Conservation (phyloP, 1,140 invertebrate genomes). For the Bombus impatiens region DNA sequence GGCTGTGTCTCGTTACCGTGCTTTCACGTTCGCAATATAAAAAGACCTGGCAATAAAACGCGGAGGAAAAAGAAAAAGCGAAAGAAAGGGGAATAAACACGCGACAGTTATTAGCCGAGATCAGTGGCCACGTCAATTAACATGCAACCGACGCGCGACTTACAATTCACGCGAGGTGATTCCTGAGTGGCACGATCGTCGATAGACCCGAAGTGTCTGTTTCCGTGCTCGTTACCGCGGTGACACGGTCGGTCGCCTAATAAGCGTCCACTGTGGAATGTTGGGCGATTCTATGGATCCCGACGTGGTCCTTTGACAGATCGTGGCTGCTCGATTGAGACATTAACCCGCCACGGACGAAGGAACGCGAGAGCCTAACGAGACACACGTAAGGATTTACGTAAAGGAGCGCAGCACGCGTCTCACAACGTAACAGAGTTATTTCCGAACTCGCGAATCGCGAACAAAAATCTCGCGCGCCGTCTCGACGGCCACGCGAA, state of each 20-base stretch:
- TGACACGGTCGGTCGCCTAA: constrained; percentile 24
- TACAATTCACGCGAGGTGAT: constrained; percentile 46
- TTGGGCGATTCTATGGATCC: neutral
- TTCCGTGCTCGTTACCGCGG: constrained; percentile 32
- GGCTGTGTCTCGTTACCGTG: no score
- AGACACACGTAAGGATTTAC: constrained; percentile 3
- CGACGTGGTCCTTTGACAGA: neutral
- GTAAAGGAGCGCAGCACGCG: neutral
- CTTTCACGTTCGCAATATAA: neutral
- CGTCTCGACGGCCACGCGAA: neutral
- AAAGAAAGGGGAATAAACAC: neutral
- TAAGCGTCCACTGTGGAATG: constrained; percentile 5
- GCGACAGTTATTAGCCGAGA: constrained; percentile 22
- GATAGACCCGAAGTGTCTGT: constrained; percentile 15
- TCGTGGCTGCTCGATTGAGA: constrained; percentile 9
- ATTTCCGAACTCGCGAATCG: neutral
- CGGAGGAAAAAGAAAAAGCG: neutral
- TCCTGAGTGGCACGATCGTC: constrained; percentile 47
- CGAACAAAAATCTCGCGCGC: constrained; percentile 9
- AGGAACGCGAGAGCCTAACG: neutral
- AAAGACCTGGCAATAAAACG: neutral
- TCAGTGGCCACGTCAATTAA: constrained; percentile 43
- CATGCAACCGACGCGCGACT: constrained; percentile 10
- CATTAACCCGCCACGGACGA: neutral
- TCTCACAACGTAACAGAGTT: neutral